phyloP scores from a whole-genome alignment of 2,797 vertebrate genomes.

The Cuniculus paca region DNA sequence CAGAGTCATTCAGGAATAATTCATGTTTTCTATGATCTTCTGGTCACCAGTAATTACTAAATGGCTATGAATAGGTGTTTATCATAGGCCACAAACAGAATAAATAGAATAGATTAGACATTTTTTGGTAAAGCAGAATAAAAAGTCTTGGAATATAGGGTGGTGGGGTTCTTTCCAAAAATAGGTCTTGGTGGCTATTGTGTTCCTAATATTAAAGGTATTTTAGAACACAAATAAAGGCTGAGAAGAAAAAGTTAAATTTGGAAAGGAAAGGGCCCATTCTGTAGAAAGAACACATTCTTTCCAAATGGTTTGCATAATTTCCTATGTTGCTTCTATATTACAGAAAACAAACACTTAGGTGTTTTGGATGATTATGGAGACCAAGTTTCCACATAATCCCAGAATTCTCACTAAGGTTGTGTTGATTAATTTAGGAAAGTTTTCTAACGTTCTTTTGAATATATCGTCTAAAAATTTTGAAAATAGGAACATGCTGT shows the following conservation, averaged over 20 bases:
- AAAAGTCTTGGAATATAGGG: slow-evolving; percentile 76
- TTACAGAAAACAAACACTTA: slow-evolving; percentile 41
- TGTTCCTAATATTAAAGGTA: slow-evolving; percentile 43
- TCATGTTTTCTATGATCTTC: slow-evolving; percentile 67
- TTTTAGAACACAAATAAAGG: slow-evolving; percentile 60
- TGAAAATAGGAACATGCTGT: background rate
- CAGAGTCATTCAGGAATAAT: background rate
- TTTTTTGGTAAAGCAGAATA: slow-evolving; percentile 56
- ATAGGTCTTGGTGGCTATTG: slow-evolving; percentile 70
- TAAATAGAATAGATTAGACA: slow-evolving; percentile 72
- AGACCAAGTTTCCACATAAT: slow-evolving; percentile 1
- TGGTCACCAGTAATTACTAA: slow-evolving; percentile 72
- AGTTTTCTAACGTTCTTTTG: background rate
- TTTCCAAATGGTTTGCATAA: slow-evolving; percentile 35
- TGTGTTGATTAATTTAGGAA: background rate
- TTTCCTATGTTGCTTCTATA: slow-evolving; percentile 34
- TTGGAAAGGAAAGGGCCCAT: slow-evolving; percentile 56
- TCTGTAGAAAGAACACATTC: slow-evolving; percentile 52
- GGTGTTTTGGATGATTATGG: background rate
- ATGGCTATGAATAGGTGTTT: slow-evolving; percentile 79
- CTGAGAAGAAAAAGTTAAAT: slow-evolving; percentile 42
- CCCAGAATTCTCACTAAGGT: background rate
- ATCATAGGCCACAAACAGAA: slow-evolving; percentile 78
- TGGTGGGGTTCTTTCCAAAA: slow-evolving; percentile 80
- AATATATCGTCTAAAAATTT: background rate